These are phyloP conservation scores for Epizoanthus scotinus DNA, from an alignment of 92 coral and sea anemone genomes.

Conservation along the genomic window DNA sequence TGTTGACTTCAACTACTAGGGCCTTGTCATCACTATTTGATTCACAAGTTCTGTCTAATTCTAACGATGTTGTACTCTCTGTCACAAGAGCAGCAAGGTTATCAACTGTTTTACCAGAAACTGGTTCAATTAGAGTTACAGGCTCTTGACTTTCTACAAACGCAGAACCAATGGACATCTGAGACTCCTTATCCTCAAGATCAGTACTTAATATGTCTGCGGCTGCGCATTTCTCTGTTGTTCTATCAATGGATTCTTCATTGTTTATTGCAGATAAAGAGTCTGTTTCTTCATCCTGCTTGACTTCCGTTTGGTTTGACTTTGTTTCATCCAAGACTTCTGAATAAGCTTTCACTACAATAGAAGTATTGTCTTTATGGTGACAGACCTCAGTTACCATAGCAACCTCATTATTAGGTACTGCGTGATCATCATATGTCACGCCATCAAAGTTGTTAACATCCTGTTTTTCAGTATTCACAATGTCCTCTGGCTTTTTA, in stretches of 20 bases:
- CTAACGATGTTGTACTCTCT: neutral
- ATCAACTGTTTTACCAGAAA: neutral
- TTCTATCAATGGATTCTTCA: neutral
- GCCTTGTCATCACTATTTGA: neutral
- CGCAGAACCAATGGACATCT: neutral
- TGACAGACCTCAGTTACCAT: no score
- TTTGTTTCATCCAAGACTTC: conserved; percentile 9
- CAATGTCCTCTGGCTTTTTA: neutral
- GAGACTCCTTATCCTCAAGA: neutral
- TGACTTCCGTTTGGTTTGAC: neutral
- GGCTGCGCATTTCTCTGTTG: neutral
- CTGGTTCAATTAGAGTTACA: neutral
- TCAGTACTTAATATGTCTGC: neutral
- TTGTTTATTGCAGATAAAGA: neutral
- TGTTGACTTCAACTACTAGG: neutral
- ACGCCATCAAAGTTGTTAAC: neutral
- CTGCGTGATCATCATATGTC: neutral
- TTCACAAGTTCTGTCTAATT: neutral
- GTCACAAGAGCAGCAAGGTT: neutral
- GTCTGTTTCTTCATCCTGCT: neutral
- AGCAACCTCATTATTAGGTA: neutral
- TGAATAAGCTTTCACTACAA: neutral
- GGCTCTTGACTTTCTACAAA: neutral
- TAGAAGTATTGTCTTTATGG: neutral
- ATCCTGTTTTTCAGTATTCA: neutral